A percentile compares a stretch with the other conserved stretches of the same genome.
These are phyloP conservation scores for Pteropus alecto DNA, from an alignment of 2,113 vertebrate genomes.

Conservation along the genomic window DNA sequence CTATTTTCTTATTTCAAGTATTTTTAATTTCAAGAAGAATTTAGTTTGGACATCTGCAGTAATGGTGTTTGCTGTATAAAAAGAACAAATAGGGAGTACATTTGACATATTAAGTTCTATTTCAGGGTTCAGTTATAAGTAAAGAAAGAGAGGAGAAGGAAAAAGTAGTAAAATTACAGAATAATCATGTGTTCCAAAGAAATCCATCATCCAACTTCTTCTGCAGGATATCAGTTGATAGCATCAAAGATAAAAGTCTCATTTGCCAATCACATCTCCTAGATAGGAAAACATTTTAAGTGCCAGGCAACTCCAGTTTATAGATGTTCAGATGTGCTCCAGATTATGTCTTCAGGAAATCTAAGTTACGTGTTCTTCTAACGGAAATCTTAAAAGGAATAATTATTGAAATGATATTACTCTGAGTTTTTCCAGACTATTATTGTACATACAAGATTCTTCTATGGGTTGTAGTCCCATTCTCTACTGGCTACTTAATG, in stretches of 20 bases:
- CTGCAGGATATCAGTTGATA: slow-evolving; percentile 39
- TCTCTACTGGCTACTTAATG: neutral
- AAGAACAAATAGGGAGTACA: neutral
- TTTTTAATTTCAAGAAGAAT: slow-evolving; percentile 35
- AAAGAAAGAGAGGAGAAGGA: neutral
- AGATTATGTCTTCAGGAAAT: slow-evolving; percentile 47
- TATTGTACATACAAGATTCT: neutral
- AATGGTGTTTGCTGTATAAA: neutral
- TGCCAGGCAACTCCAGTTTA: slow-evolving; percentile 23
- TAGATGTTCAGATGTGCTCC: slow-evolving; percentile 58
- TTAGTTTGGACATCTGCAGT: neutral
- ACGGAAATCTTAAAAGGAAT: slow-evolving; percentile 61
- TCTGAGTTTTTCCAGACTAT: slow-evolving; percentile 41
- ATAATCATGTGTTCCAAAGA: slow-evolving; percentile 39
- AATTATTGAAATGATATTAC: slow-evolving; percentile 6
- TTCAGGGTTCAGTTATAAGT: neutral
- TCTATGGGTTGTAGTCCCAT: neutral
- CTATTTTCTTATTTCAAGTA: neutral
- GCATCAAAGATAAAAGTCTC: slow-evolving; percentile 61
- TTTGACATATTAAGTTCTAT: neutral
- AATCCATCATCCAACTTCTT: slow-evolving; percentile 39
- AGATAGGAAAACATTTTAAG: slow-evolving; percentile 55
- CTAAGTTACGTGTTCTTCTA: slow-evolving; percentile 35
- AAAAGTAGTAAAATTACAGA: neutral
- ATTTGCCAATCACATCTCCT: slow-evolving; percentile 63